A percentile compares a stretch with the other conserved stretches of the same genome.
Evolutionary conservation across 2,113 vertebrate genomes (phyloP).

Genomic region (Scomber scombrus): DNA sequence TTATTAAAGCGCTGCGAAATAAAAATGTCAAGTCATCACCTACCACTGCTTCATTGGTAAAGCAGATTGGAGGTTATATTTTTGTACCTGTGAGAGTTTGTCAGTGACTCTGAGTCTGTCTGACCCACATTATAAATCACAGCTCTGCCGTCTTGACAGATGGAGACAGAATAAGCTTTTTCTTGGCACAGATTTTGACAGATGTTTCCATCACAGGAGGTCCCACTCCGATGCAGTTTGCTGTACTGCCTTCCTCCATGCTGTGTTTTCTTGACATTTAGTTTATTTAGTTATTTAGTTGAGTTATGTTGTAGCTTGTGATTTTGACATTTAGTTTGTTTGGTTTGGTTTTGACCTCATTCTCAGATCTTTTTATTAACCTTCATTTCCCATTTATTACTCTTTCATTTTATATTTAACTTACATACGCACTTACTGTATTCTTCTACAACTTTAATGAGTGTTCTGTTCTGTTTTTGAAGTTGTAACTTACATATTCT

Average conservation of each 20-base stretch:
- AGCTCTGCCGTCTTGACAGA: constrained; percentile 52
- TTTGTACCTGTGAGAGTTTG: not conserved
- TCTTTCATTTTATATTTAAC: not conserved
- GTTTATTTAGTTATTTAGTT: not conserved
- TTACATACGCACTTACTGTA: not conserved
- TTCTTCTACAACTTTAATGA: too few relatives aligned
- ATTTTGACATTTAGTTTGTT: not conserved
- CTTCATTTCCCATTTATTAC: not conserved
- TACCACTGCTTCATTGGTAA: not conserved
- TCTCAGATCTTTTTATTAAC: not conserved
- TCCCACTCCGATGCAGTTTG: constrained; percentile 20
- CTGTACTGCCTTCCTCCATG: not conserved
- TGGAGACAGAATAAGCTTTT: constrained; percentile 60
- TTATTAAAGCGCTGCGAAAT: not conserved
- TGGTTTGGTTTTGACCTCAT: not conserved
- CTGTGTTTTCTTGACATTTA: not conserved
- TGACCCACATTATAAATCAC: constrained; percentile 65
- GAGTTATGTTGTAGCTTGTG: not conserved
- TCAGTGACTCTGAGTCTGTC: constrained; percentile 11
- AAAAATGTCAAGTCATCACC: not conserved
- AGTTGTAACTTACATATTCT: too few relatives aligned
- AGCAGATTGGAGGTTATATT: not conserved
- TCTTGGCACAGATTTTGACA: constrained; percentile 56
- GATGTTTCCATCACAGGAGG: constrained; percentile 42
- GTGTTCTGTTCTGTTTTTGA: not conserved